Percentiles rank a stretch among this genome's conserved stretches.
phyloP scores from a whole-genome alignment of 2,888 invertebrate genomes.

The Sericinus montela region DNA sequence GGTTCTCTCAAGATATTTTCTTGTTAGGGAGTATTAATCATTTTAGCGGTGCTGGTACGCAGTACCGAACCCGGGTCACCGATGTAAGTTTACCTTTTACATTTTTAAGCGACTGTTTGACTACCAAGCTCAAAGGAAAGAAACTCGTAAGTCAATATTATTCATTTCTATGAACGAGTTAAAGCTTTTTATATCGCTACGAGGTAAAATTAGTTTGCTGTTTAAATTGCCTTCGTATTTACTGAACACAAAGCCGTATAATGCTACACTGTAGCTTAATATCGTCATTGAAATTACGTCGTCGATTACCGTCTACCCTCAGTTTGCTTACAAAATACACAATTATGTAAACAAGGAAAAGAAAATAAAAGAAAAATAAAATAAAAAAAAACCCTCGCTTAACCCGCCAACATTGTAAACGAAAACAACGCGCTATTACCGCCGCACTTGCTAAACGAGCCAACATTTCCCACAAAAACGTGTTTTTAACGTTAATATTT shows the following conservation, averaged over 20 bases:
- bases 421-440: slow-evolving; percentile 56
- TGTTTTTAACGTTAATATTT: slow-evolving; percentile 64
- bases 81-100: no score
- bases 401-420: slow-evolving; percentile 48
- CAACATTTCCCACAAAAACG: slow-evolving; percentile 68
- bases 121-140: slow-evolving; percentile 19
- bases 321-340: slow-evolving; percentile 62
- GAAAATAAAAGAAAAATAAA: slow-evolving; percentile 47
- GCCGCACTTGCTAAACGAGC: slow-evolving; percentile 67
- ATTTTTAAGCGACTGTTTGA: not conserved
- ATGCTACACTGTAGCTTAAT: slow-evolving; percentile 30
- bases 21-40: no score
- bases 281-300: slow-evolving; percentile 52
- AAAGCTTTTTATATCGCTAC: slow-evolving; percentile 23
- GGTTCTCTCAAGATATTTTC: no score
- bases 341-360: slow-evolving; percentile 65
- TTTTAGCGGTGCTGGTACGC: no score
- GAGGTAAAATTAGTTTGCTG: slow-evolving; percentile 21
- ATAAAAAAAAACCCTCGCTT: slow-evolving; percentile 42
- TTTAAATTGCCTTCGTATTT: slow-evolving; percentile 30
- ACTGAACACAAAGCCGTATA: slow-evolving; percentile 35
- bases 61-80: no score
- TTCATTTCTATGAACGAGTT: slow-evolving; percentile 30
- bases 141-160: slow-evolving; percentile 4
- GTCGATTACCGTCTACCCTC: slow-evolving; percentile 51